These are phyloP conservation scores for Cryptus armator DNA, from an alignment of 2,888 invertebrate genomes.

Conservation along the genomic window DNA sequence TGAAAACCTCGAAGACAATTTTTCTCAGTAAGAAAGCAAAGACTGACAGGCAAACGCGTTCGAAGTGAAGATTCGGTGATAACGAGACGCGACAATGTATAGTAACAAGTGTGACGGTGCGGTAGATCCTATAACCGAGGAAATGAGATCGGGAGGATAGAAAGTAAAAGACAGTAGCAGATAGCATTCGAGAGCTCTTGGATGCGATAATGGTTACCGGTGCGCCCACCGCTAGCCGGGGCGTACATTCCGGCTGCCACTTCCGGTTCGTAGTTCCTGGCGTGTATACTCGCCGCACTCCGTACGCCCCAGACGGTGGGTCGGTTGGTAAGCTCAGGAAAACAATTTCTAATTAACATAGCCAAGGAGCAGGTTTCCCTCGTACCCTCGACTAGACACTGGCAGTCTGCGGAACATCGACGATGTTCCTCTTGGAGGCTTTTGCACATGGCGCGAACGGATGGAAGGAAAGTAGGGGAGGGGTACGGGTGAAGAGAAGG, in stretches of 20 bases:
- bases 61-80: background rate
- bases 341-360: conserved; percentile 68
- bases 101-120: background rate
- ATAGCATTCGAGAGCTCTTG: background rate
- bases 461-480: conserved; percentile 22
- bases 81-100: conserved; percentile 8
- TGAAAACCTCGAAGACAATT: too few species aligned
- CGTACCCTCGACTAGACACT: conserved; percentile 62
- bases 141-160: background rate
- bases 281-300: background rate
- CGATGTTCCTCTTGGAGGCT: conserved; percentile 29
- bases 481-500: background rate
- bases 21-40: too few species aligned
- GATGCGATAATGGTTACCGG: conserved; percentile 19
- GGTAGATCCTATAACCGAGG: conserved; percentile 29
- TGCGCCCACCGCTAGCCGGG: conserved; percentile 2
- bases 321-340: conserved; percentile 52
- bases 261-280: conserved; percentile 20
- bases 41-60: too few species aligned
- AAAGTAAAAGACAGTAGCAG: background rate
- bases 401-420: conserved; percentile 25
- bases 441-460: conserved; percentile 57
- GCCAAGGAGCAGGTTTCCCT: conserved; percentile 52
- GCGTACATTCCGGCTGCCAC: conserved; percentile 24
- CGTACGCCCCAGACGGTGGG: conserved; percentile 32